A percentile compares a stretch with the other conserved stretches of the same genome.
Evolutionary conservation across 2,797 vertebrate species (phyloP).

Genomic region (Sarcophilus harrisii): DNA sequence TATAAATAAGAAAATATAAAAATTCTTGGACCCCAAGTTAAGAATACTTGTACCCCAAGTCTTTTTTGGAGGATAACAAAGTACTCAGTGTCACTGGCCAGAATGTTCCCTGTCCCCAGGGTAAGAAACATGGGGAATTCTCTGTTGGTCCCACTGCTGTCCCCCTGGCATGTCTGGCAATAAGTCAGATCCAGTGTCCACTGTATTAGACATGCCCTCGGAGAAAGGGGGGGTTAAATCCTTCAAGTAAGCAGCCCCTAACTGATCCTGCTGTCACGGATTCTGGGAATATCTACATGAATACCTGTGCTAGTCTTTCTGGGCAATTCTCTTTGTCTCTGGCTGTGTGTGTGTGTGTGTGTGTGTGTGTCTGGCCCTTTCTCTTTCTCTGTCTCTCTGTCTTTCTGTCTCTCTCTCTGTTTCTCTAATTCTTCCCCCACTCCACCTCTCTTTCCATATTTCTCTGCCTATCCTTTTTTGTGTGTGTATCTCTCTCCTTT

Average conservation of each 20-base stretch:
- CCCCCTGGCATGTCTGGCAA: neutral
- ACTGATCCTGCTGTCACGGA: neutral
- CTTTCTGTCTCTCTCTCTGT: neutral
- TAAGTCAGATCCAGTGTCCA: neutral
- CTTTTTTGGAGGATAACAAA: neutral
- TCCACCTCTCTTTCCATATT: too few species aligned
- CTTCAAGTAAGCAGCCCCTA: neutral
- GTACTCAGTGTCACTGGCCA: neutral
- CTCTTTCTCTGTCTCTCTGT: neutral
- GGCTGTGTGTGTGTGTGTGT: too few species aligned
- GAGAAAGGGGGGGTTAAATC: neutral
- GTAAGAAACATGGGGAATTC: neutral
- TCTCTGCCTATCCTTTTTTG: too few species aligned
- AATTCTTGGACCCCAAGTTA: neutral
- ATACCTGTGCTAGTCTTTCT: neutral
- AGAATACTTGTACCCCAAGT: neutral
- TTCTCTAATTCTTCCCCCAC: neutral
- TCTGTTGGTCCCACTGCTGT: neutral
- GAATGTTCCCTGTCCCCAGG: neutral
- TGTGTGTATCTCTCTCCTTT: neutral
- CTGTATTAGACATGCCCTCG: neutral
- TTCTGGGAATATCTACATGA: neutral
- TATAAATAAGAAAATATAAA: neutral
- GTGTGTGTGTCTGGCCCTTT: neutral
- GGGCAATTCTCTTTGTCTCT: too few species aligned